Conservation (phyloP, 2,888 invertebrate species). For the Drosophila greeni region DNA sequence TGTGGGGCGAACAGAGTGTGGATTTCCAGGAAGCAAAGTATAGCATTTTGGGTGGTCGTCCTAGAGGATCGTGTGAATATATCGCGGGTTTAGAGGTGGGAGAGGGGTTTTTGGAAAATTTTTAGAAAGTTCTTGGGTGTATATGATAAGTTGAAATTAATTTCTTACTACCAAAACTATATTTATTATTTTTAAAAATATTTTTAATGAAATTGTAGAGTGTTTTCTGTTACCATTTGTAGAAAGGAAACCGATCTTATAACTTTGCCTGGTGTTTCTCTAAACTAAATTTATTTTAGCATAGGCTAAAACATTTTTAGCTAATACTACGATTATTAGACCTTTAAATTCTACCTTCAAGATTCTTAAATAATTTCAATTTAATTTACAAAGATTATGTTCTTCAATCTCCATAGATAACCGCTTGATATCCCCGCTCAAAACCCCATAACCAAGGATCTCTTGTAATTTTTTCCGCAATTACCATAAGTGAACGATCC, state of each 20-base stretch:
- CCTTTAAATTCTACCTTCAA: background rate
- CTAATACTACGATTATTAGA: no score
- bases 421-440: background rate
- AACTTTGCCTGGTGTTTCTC: no score
- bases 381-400: background rate
- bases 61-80: constrained; percentile 8
- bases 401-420: no score
- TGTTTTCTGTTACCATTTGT: background rate
- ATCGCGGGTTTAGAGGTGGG: background rate
- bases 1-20: constrained; percentile 45
- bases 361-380: background rate
- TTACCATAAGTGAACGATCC: constrained; percentile 5
- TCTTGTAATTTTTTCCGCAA: background rate
- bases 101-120: background rate
- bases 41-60: constrained; percentile 56
- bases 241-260: no score
- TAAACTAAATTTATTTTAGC: no score
- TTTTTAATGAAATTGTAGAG: no score
- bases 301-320: no score
- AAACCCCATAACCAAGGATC: constrained; percentile 1
- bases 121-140: no score
- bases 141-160: background rate
- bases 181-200: no score
- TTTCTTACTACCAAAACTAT: background rate
- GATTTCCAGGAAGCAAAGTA: constrained; percentile 52